These are phyloP conservation scores for Torymus texanus DNA, from an alignment of 2,888 invertebrate genomes.

Conservation along the genomic window DNA sequence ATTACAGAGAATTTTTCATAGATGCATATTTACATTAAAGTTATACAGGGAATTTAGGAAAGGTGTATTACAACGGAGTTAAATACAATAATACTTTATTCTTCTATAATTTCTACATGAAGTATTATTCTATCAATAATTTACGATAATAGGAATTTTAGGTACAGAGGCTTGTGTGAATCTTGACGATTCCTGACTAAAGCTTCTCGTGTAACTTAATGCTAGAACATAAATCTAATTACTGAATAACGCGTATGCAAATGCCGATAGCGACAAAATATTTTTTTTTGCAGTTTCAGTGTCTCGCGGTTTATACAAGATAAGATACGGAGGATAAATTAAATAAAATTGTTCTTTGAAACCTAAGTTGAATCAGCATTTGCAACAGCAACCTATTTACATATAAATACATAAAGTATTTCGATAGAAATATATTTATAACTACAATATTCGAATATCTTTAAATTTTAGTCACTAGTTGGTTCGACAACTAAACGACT, in stretches of 20 bases:
- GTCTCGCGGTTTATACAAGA: conserved; percentile 34
- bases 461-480: conserved; percentile 23
- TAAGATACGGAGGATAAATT: conserved; percentile 1
- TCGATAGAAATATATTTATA: conserved; percentile 54
- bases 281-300: conserved; percentile 6
- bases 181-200: conserved; percentile 59
- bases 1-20: no score
- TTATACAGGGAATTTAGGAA: not conserved
- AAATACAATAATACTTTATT: conserved; percentile 71
- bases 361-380: conserved; percentile 35
- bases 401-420: conserved; percentile 67
- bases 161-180: conserved; percentile 64
- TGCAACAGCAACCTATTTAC: conserved; percentile 66
- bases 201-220: conserved; percentile 53
- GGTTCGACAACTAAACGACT: conserved; percentile 19
- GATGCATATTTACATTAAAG: not conserved
- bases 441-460: conserved; percentile 33
- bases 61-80: conserved; percentile 40
- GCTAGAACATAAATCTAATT: conserved; percentile 55
- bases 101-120: conserved; percentile 65
- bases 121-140: conserved; percentile 64
- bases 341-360: conserved; percentile 20
- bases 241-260: conserved; percentile 56
- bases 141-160: conserved; percentile 67
- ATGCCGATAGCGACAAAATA: conserved; percentile 19